These are phyloP conservation scores for Parauchenoglanis ngamensis DNA, from an alignment of 2,797 vertebrate species.

Conservation along the genomic window DNA sequence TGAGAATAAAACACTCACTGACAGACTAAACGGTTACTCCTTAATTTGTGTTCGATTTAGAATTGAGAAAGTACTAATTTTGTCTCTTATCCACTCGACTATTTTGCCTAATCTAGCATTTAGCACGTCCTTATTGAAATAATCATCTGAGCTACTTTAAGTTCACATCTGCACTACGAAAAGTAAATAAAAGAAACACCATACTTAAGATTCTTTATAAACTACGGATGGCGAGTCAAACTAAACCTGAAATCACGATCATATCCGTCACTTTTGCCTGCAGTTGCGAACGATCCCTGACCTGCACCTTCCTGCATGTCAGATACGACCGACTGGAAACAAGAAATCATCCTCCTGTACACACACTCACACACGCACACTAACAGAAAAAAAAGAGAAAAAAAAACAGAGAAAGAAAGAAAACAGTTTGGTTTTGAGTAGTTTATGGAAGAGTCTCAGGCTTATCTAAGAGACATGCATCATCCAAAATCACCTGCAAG, in stretches of 20 bases:
- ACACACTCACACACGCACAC: conserved; percentile 13
- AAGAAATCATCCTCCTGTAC: neutral
- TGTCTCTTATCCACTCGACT: conserved; percentile 40
- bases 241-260: neutral
- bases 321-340: neutral
- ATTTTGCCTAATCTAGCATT: conserved; percentile 52
- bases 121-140: conserved; percentile 54
- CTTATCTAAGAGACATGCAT: neutral
- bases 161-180: conserved; percentile 49
- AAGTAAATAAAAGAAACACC: conserved; percentile 40
- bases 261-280: neutral
- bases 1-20: neutral
- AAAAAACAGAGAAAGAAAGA: too few relatives aligned
- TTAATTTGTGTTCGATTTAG: neutral
- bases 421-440: neutral
- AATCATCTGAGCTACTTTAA: conserved; percentile 48
- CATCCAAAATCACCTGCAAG: conserved; percentile 9
- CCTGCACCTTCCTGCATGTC: neutral
- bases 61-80: neutral
- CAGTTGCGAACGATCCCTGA: neutral
- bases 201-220: conserved; percentile 10
- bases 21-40: neutral
- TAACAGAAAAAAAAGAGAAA: neutral
- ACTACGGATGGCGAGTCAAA: neutral
- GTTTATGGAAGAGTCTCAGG: conserved; percentile 13